Evolutionary conservation across 2,113 vertebrate genomes (phyloP).

Genomic region (Trematocara macrostoma): DNA sequence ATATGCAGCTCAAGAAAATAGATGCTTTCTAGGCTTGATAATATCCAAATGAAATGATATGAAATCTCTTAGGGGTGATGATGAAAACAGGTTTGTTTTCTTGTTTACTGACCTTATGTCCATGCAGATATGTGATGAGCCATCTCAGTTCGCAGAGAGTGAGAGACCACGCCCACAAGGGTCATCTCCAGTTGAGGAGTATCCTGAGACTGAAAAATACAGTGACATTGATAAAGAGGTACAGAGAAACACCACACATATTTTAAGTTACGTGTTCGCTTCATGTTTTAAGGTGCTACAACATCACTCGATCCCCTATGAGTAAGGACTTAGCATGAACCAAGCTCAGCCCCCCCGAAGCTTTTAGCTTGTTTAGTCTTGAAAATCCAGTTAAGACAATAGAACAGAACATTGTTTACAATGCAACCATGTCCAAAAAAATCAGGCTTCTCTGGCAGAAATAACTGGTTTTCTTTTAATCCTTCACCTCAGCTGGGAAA

Average conservation of each 20-base stretch:
- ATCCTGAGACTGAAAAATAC: constrained; percentile 70
- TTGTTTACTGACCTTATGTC: not conserved
- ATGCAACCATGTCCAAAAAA: not conserved
- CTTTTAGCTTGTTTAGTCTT: not conserved
- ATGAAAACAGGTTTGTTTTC: not conserved
- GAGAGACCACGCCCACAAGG: constrained; percentile 91
- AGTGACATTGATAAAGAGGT: constrained; percentile 74
- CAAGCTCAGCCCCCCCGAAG: not conserved
- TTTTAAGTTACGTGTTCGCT: not conserved
- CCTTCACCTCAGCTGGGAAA: not conserved
- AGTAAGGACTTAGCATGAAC: not conserved
- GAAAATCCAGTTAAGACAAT: not conserved
- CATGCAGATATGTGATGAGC: constrained; percentile 79
- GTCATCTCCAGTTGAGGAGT: constrained; percentile 93
- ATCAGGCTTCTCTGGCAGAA: not conserved
- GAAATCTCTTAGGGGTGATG: not conserved
- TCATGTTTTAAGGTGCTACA: not conserved
- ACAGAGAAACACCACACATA: constrained; percentile 3
- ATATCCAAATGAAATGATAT: not conserved
- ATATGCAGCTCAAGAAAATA: not conserved
- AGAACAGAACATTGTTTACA: not conserved
- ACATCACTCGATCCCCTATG: not conserved
- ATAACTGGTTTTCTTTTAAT: not conserved
- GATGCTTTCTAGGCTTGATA: not conserved
- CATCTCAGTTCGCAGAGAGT: constrained; percentile 72